A percentile compares a stretch with the other conserved stretches of the same genome.
Conservation (phyloP, 1,140 invertebrate genomes). For the Uloborus diversus region DNA sequence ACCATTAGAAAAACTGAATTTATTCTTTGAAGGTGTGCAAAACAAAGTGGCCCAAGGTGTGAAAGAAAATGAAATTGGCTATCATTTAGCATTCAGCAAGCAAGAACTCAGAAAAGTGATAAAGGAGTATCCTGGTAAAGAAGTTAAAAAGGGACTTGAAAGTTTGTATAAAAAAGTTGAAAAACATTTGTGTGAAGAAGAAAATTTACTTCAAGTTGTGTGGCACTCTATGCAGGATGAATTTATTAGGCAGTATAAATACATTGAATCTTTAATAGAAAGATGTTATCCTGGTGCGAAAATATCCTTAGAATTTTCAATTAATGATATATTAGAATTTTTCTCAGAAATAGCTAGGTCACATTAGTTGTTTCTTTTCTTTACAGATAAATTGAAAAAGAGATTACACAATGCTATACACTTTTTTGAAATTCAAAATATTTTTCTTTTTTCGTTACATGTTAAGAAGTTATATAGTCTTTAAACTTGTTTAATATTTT, state of each 20-base stretch:
- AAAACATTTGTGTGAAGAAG: slow-evolving; percentile 95
- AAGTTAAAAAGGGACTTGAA: slow-evolving; percentile 92
- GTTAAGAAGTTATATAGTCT: no score
- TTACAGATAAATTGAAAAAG: no score
- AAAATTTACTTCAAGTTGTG: slow-evolving; percentile 92
- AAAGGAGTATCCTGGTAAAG: slow-evolving; percentile 91
- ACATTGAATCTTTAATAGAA: slow-evolving; percentile 91
- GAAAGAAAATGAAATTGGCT: slow-evolving; percentile 96
- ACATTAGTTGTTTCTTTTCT: slow-evolving; percentile 73
- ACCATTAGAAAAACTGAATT: slow-evolving; percentile 93
- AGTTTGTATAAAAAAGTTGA: slow-evolving; percentile 93
- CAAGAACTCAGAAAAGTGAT: slow-evolving; percentile 96
- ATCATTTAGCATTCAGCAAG: slow-evolving; percentile 97
- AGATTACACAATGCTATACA: no score
- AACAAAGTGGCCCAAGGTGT: slow-evolving; percentile 89
- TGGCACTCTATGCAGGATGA: slow-evolving; percentile 99
- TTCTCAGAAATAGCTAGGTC: slow-evolving; percentile 99
- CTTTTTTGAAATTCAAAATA: no score
- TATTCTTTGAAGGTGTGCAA: slow-evolving; percentile 95
- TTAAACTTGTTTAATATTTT: no score
- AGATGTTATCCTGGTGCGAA: slow-evolving; percentile 96
- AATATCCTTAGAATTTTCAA: slow-evolving; percentile 94
- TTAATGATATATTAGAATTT: slow-evolving; percentile 93
- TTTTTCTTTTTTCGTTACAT: no score
- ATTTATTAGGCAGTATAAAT: slow-evolving; percentile 96